Evolutionary conservation across 2,797 vertebrate species (phyloP).

Genomic region (Halcyon leucocephala): DNA sequence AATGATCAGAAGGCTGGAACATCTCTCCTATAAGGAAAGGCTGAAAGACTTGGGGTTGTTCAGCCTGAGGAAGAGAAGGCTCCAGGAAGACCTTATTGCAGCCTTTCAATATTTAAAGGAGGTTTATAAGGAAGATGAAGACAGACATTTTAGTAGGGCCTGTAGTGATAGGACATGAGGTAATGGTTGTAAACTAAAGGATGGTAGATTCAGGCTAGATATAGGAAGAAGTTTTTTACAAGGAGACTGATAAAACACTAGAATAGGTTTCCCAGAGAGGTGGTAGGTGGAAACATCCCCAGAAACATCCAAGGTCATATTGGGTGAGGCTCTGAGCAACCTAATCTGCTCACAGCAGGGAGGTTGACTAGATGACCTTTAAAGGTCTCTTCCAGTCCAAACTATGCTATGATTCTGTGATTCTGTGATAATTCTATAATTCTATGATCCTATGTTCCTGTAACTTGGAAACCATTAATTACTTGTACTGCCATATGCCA

Average conservation of each 20-base stretch:
- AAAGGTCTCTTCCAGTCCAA: neutral
- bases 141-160: neutral
- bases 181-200: neutral
- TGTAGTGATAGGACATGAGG: neutral
- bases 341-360: neutral
- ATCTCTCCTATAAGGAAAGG: neutral
- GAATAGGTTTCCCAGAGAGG: neutral
- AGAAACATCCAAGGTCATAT: neutral
- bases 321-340: neutral
- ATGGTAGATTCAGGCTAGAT: neutral
- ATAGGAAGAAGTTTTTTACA: neutral
- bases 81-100: fast-evolving
- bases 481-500: neutral
- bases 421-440: neutral
- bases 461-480: neutral
- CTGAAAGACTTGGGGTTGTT: neutral
- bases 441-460: neutral
- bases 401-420: neutral
- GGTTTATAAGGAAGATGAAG: neutral
- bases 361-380: neutral
- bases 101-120: neutral
- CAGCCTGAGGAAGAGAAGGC: neutral
- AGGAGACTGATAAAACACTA: neutral
- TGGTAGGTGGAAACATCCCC: too few relatives aligned
- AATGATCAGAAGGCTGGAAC: neutral